Conservation (phyloP, 2,888 invertebrate species). For the Deilephila porcellus region DNA sequence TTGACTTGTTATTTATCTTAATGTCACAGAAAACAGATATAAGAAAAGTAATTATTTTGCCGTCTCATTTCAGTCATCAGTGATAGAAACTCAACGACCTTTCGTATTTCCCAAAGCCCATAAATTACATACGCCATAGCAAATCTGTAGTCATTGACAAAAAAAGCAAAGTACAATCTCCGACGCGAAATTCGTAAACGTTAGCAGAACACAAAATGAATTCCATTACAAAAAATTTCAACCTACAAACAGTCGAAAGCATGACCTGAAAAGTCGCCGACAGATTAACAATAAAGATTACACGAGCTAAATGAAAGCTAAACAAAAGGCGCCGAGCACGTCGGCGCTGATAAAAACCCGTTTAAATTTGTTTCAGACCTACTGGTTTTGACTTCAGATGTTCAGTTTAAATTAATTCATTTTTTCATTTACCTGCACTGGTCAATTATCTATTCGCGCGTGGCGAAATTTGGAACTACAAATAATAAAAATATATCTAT, state of each 20-base stretch:
- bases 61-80: too few relatives aligned
- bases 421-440: too few relatives aligned
- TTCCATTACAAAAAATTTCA: slow-evolving; percentile 8
- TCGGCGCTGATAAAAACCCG: slow-evolving; percentile 20
- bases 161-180: background rate
- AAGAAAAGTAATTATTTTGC: too few relatives aligned
- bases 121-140: background rate
- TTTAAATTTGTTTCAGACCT: background rate
- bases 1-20: too few relatives aligned
- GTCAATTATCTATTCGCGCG: too few relatives aligned
- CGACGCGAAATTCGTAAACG: background rate
- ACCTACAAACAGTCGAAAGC: slow-evolving; percentile 13
- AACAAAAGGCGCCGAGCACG: slow-evolving; percentile 24
- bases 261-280: slow-evolving; percentile 26
- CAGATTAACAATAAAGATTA: slow-evolving; percentile 25
- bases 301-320: slow-evolving; percentile 21
- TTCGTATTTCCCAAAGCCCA: too few relatives aligned
- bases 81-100: too few relatives aligned
- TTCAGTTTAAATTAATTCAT: background rate
- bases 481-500: too few relatives aligned
- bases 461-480: too few relatives aligned
- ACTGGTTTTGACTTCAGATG: background rate
- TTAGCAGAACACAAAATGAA: background rate
- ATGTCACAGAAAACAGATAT: too few relatives aligned
- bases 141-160: background rate